These are phyloP conservation scores for Tholera decimalis DNA, from an alignment of 2,888 invertebrate genomes.

Conservation along the genomic window DNA sequence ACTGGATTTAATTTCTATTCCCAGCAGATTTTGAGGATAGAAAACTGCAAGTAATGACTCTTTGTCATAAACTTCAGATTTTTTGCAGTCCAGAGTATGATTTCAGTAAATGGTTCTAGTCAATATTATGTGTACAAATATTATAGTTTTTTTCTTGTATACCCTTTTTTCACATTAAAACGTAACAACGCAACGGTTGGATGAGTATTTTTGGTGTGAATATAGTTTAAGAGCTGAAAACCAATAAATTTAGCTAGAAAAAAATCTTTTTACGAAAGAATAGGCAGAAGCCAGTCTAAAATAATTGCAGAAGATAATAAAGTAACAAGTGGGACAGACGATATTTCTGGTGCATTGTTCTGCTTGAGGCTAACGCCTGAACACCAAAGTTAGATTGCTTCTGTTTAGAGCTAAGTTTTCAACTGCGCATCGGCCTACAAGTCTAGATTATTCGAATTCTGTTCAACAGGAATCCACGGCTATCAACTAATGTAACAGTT, in stretches of 20 bases:
- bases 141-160: too few relatives aligned
- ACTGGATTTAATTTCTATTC: slow-evolving; percentile 4
- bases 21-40: not conserved
- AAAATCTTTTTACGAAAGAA: too few relatives aligned
- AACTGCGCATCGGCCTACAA: slow-evolving; percentile 9
- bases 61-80: not conserved
- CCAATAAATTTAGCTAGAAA: too few relatives aligned
- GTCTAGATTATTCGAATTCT: slow-evolving; percentile 44
- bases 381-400: slow-evolving; percentile 27
- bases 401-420: slow-evolving; percentile 8
- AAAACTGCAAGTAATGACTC: slow-evolving; percentile 13
- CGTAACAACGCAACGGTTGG: too few relatives aligned
- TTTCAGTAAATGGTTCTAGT: too few relatives aligned
- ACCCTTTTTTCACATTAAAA: too few relatives aligned
- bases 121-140: too few relatives aligned
- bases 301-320: not conserved
- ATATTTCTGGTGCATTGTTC: slow-evolving; percentile 5
- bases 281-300: too few relatives aligned
- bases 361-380: not conserved
- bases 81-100: not conserved
- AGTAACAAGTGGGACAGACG: not conserved
- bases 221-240: too few relatives aligned
- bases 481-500: slow-evolving; percentile 40
- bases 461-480: slow-evolving; percentile 8
- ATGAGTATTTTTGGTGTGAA: too few relatives aligned